Percentiles rank a stretch among this genome's conserved stretches.
phyloP scores from a whole-genome alignment of 2,797 vertebrate genomes.

The Microctenopoma lineatum region DNA sequence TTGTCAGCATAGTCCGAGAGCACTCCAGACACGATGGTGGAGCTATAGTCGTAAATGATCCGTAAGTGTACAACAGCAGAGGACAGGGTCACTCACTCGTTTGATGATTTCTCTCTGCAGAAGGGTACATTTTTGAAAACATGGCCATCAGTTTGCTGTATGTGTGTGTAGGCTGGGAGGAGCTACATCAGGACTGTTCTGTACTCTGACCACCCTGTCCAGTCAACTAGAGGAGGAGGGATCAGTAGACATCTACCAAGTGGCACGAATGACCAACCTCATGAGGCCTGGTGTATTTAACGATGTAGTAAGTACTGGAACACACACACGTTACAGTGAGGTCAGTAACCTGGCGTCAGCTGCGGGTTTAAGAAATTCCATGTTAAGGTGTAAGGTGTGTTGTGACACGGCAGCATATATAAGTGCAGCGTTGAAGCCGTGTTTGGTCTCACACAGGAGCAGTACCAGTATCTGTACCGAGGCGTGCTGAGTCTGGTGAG shows the following conservation, averaged over 20 bases:
- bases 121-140: background rate
- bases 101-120: fast-evolving
- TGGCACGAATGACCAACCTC: conserved; percentile 94
- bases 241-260: conserved; percentile 91
- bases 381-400: background rate
- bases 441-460: conserved; percentile 82
- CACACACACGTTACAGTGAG: background rate
- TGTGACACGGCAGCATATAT: background rate
- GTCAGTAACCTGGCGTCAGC: background rate
- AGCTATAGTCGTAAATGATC: conserved; percentile 90
- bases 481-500: conserved; percentile 94
- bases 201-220: conserved; percentile 90
- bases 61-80: conserved; percentile 81
- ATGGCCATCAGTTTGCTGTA: background rate
- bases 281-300: conserved; percentile 96
- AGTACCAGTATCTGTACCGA: conserved; percentile 96
- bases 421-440: background rate
- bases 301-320: conserved; percentile 89
- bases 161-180: conserved; percentile 87
- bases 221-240: conserved; percentile 93
- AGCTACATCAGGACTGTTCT: conserved; percentile 92
- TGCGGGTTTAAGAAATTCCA: background rate
- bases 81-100: fast-evolving
- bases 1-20: conserved; percentile 90
- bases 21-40: conserved; percentile 86